Percentiles rank a stretch among this genome's conserved stretches.
Conservation (phyloP, 2,888 invertebrate species). For the Lochmaea capreae region DNA sequence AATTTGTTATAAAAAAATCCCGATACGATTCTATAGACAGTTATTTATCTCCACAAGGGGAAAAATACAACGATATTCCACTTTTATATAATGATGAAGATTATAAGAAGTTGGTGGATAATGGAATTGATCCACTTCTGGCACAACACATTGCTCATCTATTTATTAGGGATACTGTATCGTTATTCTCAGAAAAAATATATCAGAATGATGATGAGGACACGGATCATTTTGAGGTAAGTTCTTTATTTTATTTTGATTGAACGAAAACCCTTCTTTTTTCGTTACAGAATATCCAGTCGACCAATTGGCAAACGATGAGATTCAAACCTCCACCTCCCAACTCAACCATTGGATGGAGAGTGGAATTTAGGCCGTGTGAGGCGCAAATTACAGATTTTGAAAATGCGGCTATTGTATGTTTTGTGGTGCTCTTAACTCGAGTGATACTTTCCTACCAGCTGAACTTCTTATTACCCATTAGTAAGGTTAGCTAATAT, state of each 20-base stretch:
- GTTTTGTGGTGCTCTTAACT: conserved; percentile 96
- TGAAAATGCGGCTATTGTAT: conserved; percentile 98
- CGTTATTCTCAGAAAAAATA: conserved; percentile 94
- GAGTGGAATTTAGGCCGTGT: conserved; percentile 99
- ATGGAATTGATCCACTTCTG: conserved; percentile 92
- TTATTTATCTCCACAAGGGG: conserved; percentile 91
- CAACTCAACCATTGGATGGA: conserved; percentile 96
- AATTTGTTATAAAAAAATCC: conserved; percentile 91
- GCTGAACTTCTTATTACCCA: conserved; percentile 95
- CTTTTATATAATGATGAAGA: conserved; percentile 87
- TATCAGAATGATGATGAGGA: conserved; percentile 93
- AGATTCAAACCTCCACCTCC: conserved; percentile 98
- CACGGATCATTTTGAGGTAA: conserved; percentile 97
- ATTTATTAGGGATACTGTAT: conserved; percentile 97
- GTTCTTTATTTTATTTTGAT: conserved; percentile 12
- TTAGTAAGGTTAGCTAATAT: conserved; percentile 77
- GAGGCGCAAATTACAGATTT: conserved; percentile 99
- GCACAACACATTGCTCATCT: conserved; percentile 97
- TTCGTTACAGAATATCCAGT: conserved; percentile 88
- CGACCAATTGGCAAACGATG: conserved; percentile 99
- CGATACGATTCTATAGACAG: conserved; percentile 98
- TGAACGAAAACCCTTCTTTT: background rate
- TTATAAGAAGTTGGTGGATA: conserved; percentile 84
- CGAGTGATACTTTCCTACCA: conserved; percentile 96
- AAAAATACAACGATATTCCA: conserved; percentile 94